These are phyloP conservation scores for Heliornis fulica DNA, from an alignment of 2,113 vertebrate genomes.

Conservation along the genomic window DNA sequence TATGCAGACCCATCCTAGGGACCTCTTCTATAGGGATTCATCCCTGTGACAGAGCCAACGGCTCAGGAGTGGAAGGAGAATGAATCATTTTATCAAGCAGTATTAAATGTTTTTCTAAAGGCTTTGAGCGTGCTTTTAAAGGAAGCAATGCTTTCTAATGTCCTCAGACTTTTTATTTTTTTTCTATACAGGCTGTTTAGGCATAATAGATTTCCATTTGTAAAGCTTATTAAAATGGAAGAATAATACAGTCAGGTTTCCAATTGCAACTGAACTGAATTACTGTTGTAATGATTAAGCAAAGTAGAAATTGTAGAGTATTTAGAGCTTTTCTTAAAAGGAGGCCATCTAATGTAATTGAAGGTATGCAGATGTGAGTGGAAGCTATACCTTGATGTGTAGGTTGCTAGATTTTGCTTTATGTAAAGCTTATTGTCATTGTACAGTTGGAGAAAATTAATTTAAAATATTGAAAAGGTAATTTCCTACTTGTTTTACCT, in stretches of 20 bases:
- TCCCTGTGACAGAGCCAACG: not conserved
- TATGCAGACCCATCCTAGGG: accelerated
- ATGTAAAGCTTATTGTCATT: not conserved
- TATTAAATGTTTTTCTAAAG: not conserved
- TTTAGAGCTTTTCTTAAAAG: not conserved
- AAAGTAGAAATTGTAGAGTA: not conserved
- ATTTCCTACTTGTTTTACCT: constrained; percentile 6
- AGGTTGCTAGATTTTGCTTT: not conserved
- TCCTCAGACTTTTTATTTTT: not conserved
- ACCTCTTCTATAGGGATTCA: not conserved
- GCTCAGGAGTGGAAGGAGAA: not conserved
- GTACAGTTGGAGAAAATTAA: not conserved
- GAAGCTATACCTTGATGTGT: not conserved
- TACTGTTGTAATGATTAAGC: constrained; percentile 2
- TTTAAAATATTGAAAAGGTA: not conserved
- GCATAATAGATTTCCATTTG: not conserved
- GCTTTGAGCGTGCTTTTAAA: not conserved
- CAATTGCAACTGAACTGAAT: not conserved
- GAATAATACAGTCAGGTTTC: constrained; percentile 13
- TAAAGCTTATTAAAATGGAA: constrained; percentile 20
- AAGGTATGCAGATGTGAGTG: not conserved
- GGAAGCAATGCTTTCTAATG: not conserved
- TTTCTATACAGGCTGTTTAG: not conserved
- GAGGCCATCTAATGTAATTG: not conserved
- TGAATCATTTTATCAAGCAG: not conserved